phyloP scores from a whole-genome alignment of 2,113 vertebrate species.

The Meleagris gallopavo region DNA sequence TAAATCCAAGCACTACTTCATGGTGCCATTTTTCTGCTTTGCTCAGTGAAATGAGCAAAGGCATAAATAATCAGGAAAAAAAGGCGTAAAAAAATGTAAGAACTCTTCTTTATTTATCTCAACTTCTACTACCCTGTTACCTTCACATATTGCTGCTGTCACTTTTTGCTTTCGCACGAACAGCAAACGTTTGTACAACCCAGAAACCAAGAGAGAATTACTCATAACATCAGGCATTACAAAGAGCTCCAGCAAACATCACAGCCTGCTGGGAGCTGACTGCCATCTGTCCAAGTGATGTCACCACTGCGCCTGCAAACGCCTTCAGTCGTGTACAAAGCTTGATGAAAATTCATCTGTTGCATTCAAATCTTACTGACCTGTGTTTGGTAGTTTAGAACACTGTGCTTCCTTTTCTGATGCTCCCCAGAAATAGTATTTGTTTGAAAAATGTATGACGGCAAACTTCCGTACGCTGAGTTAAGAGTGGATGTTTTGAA shows the following conservation, averaged over 20 bases:
- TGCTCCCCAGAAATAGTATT: background rate
- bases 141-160: background rate
- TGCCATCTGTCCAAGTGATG: background rate
- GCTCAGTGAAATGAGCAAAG: background rate
- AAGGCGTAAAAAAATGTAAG: background rate
- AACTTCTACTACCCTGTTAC: background rate
- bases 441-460: background rate
- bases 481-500: background rate
- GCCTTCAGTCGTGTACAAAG: background rate
- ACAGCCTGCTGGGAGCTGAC: background rate
- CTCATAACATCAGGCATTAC: background rate
- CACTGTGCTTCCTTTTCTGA: accelerated
- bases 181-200: background rate
- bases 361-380: background rate
- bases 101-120: too few relatives aligned
- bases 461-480: background rate
- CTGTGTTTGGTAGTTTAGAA: background rate
- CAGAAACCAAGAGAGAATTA: background rate
- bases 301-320: background rate
- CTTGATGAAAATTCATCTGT: background rate
- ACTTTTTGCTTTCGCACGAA: background rate
- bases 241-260: background rate
- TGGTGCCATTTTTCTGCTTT: background rate
- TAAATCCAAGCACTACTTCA: background rate
- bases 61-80: background rate